Conservation (phyloP, 2,888 invertebrate genomes). For the Phrixothrix hirtus region DNA sequence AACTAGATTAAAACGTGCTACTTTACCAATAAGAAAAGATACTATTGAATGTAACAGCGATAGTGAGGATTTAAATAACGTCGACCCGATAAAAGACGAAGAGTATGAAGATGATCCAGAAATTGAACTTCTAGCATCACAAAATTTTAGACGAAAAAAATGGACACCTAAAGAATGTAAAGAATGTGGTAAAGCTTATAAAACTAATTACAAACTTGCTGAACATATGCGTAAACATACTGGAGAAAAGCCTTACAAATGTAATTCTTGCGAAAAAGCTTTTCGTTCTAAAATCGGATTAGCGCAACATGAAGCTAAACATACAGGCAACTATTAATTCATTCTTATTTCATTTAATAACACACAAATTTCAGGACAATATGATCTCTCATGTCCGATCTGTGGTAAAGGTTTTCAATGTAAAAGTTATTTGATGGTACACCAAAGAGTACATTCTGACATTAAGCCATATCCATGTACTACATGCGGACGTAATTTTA, state of each 20-base stretch:
- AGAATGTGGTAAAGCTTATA: slow-evolving; percentile 63
- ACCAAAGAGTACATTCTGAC: slow-evolving; percentile 64
- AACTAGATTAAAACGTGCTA: slow-evolving; percentile 36
- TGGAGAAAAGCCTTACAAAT: slow-evolving; percentile 64
- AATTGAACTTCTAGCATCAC: slow-evolving; percentile 11
- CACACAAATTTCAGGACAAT: slow-evolving; percentile 58
- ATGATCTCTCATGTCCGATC: slow-evolving; percentile 61
- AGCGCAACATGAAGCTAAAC: slow-evolving; percentile 64
- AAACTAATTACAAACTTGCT: slow-evolving; percentile 64
- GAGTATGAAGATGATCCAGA: slow-evolving; percentile 35
- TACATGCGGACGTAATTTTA: slow-evolving; percentile 63
- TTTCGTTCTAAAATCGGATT: slow-evolving; percentile 65
- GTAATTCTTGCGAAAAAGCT: slow-evolving; percentile 61
- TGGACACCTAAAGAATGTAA: slow-evolving; percentile 59
- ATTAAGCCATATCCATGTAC: slow-evolving; percentile 62
- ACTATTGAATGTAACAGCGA: slow-evolving; percentile 35
- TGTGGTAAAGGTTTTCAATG: slow-evolving; percentile 67
- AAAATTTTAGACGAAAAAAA: slow-evolving; percentile 45
- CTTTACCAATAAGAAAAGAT: slow-evolving; percentile 27
- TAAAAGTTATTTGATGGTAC: slow-evolving; percentile 64
- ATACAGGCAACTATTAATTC: slow-evolving; percentile 57
- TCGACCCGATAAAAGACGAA: slow-evolving; percentile 34
- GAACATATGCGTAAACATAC: slow-evolving; percentile 66
- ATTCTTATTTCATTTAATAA: background rate
- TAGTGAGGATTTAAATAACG: slow-evolving; percentile 38